Evolutionary conservation across 2,797 vertebrate species (phyloP).

Genomic region (Aythya fuligula): DNA sequence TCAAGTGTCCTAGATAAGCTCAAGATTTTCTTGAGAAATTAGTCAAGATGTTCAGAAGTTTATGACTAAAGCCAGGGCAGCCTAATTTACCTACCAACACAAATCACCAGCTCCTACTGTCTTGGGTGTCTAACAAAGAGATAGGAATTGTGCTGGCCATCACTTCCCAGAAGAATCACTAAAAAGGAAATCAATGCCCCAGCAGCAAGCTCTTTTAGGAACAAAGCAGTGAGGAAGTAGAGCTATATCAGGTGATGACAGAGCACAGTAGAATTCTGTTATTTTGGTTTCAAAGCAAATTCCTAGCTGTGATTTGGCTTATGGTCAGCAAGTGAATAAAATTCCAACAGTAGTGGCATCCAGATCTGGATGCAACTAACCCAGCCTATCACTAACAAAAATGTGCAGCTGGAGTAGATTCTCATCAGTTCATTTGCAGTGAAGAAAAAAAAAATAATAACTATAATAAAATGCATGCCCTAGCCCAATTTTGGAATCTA

Average conservation of each 20-base stretch:
- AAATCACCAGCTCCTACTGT: slow-evolving; percentile 20
- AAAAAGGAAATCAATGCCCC: slow-evolving; percentile 58
- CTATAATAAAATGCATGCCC: slow-evolving; percentile 20
- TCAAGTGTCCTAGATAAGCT: slow-evolving; percentile 11
- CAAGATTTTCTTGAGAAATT: slow-evolving; percentile 7
- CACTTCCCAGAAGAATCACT: background rate
- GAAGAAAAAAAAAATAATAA: background rate
- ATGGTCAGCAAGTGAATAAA: slow-evolving; percentile 34
- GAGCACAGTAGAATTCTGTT: slow-evolving; percentile 27
- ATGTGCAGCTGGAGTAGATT: slow-evolving; percentile 8
- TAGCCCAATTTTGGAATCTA: slow-evolving; percentile 18
- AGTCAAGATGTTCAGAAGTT: background rate
- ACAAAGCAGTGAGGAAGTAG: background rate
- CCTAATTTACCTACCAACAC: slow-evolving; percentile 5
- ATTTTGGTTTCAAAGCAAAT: slow-evolving; percentile 57
- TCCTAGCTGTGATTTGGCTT: slow-evolving; percentile 57
- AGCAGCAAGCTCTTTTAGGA: slow-evolving; percentile 55
- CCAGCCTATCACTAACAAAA: slow-evolving; percentile 14
- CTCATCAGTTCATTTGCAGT: slow-evolving; percentile 13
- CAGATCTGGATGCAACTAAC: background rate
- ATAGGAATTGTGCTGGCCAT: slow-evolving; percentile 24
- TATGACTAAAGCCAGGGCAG: background rate
- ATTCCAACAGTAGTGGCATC: slow-evolving; percentile 31
- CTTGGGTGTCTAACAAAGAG: slow-evolving; percentile 47
- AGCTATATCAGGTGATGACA: slow-evolving; percentile 37